A percentile compares a stretch with the other conserved stretches of the same genome.
phyloP scores from a whole-genome alignment of 2,797 vertebrate species.

The Okamejei kenojei region DNA sequence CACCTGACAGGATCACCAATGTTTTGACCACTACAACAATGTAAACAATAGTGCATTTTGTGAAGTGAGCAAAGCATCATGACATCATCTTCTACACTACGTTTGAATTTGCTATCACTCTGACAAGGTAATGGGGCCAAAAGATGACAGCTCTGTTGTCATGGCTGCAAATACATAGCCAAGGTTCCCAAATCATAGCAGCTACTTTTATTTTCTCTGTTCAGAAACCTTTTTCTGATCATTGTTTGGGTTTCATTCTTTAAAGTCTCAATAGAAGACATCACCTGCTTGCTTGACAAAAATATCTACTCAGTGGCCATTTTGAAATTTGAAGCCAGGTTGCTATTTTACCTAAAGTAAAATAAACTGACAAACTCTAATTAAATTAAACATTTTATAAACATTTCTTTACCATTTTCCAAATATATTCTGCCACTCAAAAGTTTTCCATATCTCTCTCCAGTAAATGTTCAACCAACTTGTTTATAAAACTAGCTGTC shows the following conservation, averaged over 20 bases:
- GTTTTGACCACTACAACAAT: no score
- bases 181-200: no score
- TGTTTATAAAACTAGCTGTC: background rate
- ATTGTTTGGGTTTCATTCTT: background rate
- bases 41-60: no score
- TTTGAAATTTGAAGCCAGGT: background rate
- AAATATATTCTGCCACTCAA: background rate
- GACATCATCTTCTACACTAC: no score
- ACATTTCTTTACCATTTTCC: background rate
- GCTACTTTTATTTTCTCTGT: no score
- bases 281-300: background rate
- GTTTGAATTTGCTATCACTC: no score
- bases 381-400: background rate
- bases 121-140: background rate
- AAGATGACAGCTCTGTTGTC: no score
- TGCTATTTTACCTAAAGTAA: background rate
- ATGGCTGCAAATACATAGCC: no score
- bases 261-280: background rate
- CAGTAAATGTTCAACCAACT: background rate
- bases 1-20: no score
- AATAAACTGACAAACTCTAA: background rate
- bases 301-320: background rate
- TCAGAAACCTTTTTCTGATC: background rate
- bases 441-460: background rate
- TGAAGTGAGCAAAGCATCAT: no score